These are phyloP conservation scores for Psittacula echo DNA, from an alignment of 2,797 vertebrate species.

Conservation along the genomic window DNA sequence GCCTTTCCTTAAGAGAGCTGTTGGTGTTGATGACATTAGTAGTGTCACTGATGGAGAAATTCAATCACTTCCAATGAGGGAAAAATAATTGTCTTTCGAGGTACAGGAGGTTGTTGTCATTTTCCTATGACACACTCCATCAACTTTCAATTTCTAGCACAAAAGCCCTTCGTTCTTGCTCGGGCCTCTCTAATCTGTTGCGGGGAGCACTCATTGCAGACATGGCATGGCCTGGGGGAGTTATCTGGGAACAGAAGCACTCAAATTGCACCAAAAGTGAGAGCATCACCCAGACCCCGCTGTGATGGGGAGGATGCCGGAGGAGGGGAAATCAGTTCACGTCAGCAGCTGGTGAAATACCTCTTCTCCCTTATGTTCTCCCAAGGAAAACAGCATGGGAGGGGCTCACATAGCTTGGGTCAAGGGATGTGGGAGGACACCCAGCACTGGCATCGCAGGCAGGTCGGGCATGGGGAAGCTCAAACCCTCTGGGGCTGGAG, in stretches of 20 bases:
- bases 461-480: neutral
- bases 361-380: neutral
- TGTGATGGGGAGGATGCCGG: neutral
- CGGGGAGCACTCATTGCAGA: neutral
- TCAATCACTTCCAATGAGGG: conserved; percentile 70
- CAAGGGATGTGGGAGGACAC: neutral
- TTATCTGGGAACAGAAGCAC: neutral
- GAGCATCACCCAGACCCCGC: neutral
- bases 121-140: conserved; percentile 71
- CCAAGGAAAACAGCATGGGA: neutral
- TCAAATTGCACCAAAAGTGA: neutral
- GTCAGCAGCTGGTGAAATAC: neutral
- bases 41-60: conserved; percentile 61
- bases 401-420: neutral
- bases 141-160: conserved; percentile 69
- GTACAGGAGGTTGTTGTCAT: conserved; percentile 63
- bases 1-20: conserved; percentile 1
- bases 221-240: neutral
- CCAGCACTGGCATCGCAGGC: accelerated
- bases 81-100: conserved; percentile 71
- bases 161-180: conserved; percentile 32
- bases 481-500: neutral
- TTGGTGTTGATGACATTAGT: conserved; percentile 17
- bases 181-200: neutral
- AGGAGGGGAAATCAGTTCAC: neutral